Evolutionary conservation across 2,113 vertebrate genomes (phyloP), one percentile per base, ranked within the genome.

Genomic region (Epinephelus moara): DNA sequence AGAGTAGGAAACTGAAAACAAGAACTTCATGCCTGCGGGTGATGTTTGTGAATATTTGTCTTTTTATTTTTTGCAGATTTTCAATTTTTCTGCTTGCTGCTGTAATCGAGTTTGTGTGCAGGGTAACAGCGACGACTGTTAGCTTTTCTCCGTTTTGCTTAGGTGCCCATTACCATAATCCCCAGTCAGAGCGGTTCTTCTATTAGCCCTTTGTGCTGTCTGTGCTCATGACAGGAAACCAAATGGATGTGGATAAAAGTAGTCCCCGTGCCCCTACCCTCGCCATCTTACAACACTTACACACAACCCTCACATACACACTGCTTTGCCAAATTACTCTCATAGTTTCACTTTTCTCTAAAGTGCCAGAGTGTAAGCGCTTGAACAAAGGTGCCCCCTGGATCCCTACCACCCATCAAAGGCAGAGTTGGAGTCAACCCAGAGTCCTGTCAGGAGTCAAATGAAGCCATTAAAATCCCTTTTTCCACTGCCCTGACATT

Each of bases 391-490:
- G 76, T 90, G 79, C 83, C 78, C 89, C 75, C 75, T 80, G 79
- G 87, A 85, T 87, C 73, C 56, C 70, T 25, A 82, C 57, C 82
- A 75, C 84, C 86, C 83, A 83, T 92, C 82, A 89, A 87, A 91
- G 80, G 77, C 56, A 73, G 81, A 82, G 49, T 81, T 90, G 88
- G 91, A 93, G 84, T 89, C 67, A 9, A 68, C 86, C 84, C 90
- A 92, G 85, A 82, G 63, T 92, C 84, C 78, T 92, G 87, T 93
- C 91, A 85, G 53, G 82, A 93, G 89, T 91, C 90, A 88, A 91
- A 94, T 90, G 63, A 93, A 95, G 92, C 86, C 91, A 88, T 94
- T 93, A 83, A 86, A 90, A 88, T 85, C 75, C 71, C 52, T 47
- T 81, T 82, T 81, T 69, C 75, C 68, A 47, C n/a, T 69, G 52